Conservation (phyloP, 2,888 invertebrate genomes). For the Panopea generosa region DNA sequence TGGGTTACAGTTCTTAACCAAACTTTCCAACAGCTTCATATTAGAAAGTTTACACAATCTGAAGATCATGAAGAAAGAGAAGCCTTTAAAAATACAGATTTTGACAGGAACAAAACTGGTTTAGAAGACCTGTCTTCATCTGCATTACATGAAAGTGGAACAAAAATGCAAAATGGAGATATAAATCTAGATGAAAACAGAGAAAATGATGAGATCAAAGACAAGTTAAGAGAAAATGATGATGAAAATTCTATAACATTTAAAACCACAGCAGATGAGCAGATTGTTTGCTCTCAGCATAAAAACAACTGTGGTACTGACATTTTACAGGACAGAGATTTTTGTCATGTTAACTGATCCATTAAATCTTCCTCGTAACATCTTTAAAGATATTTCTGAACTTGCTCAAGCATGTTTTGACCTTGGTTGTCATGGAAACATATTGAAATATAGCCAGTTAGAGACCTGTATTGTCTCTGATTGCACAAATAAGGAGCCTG, state of each 20-base stretch:
- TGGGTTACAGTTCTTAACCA: slow-evolving; percentile 71
- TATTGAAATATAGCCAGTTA: slow-evolving; percentile 28
- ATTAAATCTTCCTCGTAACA: slow-evolving; percentile 59
- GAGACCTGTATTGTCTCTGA: slow-evolving; percentile 6
- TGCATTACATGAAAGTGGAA: no score
- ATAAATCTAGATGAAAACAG: no score
- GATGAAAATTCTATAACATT: slow-evolving; percentile 4
- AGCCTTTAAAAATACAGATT: not conserved
- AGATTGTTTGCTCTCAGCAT: not conserved
- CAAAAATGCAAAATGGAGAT: no score
- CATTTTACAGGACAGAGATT: not conserved
- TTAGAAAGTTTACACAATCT: slow-evolving; percentile 27
- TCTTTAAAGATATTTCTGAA: slow-evolving; percentile 62
- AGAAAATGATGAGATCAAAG: not conserved
- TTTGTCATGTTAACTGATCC: slow-evolving; percentile 60
- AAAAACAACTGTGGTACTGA: not conserved
- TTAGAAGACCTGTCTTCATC: no score
- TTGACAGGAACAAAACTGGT: no score
- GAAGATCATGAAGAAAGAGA: not conserved
- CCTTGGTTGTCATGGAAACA: slow-evolving; percentile 68
- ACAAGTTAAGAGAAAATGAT: not conserved
- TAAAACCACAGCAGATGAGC: not conserved
- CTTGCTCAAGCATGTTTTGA: slow-evolving; percentile 74
- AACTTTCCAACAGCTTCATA: slow-evolving; percentile 63
- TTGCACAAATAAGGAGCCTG: not conserved